Evolutionary conservation across 2,888 invertebrate species (phyloP), one percentile per base, ranked within the genome.

Genomic region (Agriopis marginaria): DNA sequence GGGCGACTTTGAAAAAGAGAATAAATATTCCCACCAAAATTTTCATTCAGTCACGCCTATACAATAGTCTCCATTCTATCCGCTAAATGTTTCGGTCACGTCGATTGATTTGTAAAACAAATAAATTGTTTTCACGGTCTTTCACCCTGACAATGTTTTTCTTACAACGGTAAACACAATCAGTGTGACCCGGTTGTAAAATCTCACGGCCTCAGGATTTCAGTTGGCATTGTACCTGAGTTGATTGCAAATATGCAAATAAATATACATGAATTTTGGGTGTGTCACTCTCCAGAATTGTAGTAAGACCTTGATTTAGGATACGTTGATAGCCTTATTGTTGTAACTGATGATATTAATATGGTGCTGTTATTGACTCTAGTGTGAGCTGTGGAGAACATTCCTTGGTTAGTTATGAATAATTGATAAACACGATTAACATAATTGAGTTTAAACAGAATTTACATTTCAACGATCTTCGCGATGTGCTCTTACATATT

Each of bases 41-140:
- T 55, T 56, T 45, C 12, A 23, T 45, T 55, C 50, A 64, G 67
- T 66, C 71, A 68, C 60, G 72, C 40, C 49, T 56, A 67, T 71
- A 56, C 73, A 72, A 73, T 61, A 50, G 56, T 39, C 44, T 11
- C n/a, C 42, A 40, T 42, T 51, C 51, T 32, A 42, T 49, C n/a
- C n/a, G 65, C 72, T 40, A 61, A 76, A 77, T 68, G 72, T 74
- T 73, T 77, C 76, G 74, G 79, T 79, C 82, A 82, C 82, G 81
- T 76, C 62, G 50, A 72, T 72, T 71, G 64, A 73, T 69, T 73
- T 67, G 64, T 68, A 66, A 74, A 70, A 73, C 74, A 74, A 73
- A 73, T 71, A 70, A 63, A 72, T 69, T 71, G 67, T 68, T 56
- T 53, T 49, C 65, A 70, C 70, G 75, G 75, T 70, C 66, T 55